Conservation (phyloP, 2,888 invertebrate genomes). For the Trisateles emortualis region DNA sequence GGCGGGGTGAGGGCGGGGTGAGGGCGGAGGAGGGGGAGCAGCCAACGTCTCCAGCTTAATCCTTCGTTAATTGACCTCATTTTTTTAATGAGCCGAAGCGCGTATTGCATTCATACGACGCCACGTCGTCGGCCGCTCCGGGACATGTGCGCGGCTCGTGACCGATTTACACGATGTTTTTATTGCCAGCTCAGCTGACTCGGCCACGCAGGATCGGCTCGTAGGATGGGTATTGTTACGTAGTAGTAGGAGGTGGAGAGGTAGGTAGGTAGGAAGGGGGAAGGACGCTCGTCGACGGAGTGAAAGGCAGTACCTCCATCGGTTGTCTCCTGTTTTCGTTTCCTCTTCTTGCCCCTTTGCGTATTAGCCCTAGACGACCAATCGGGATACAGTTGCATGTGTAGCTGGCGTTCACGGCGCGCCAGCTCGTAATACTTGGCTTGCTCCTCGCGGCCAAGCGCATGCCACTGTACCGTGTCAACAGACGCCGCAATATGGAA, state of each 20-base stretch:
- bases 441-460: constrained; percentile 99
- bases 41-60: constrained; percentile 78
- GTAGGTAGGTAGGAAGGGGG: constrained; percentile 28
- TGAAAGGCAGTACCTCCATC: constrained; percentile 95
- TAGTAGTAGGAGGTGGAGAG: constrained; percentile 11
- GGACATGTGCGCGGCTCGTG: constrained; percentile 55
- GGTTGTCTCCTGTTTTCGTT: constrained; percentile 99
- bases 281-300: constrained; percentile 67
- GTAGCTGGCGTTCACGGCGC: constrained; percentile 98
- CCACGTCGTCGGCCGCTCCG: constrained; percentile 72
- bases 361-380: constrained; percentile 99
- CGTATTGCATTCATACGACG: constrained; percentile 56
- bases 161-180: constrained; percentile 47
- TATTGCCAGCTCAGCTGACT: constrained; percentile 26
- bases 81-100: constrained; percentile 72
- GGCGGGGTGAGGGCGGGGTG: constrained; percentile 42
- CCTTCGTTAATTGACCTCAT: constrained; percentile 82
- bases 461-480: constrained; percentile 96
- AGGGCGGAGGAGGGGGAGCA: constrained; percentile 59
- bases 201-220: too few species aligned
- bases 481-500: constrained; percentile 77
- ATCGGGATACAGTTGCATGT: constrained; percentile 99
- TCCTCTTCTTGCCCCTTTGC: constrained; percentile 99
- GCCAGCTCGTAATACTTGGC: constrained; percentile 99
- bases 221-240: constrained; percentile 23